Evolutionary conservation across 2,888 invertebrate species (phyloP), one percentile per base, ranked within the genome.

Genomic region (Patella ulyssiponensis): DNA sequence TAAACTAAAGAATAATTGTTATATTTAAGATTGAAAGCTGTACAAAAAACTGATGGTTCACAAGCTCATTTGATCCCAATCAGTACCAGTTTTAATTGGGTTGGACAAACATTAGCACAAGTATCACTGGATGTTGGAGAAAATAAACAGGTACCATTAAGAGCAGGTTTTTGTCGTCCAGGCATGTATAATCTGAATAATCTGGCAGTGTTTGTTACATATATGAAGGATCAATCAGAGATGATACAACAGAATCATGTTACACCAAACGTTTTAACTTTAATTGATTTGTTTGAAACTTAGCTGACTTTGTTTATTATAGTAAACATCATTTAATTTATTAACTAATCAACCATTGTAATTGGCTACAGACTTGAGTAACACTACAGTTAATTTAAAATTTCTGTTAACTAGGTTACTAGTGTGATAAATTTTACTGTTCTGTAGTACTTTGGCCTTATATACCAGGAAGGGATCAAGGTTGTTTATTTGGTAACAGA

Each of bases 161-260:
- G 85, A 17, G 91, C 89, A 17, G 88, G 89, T 51, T 89, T 91
- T 81, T 86, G 86, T 53, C 85, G 85, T 52, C 89, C 91, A 5
- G 91, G 91, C 7, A 89, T 90, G 51, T 91, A 89, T 81, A 90
- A 91, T 80, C 81, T 91, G 52, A 89, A 88, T 82, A 86, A 86
- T 52, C 81, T 90, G 64, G 85, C 88, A 17, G 88, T 90, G 77
- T 89, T 88, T 80, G 89, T 88, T 17, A 85, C 86, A 7, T 87
- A 86, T 79, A 85, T 83, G 12, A 81, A 86, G 17, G 58, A 58
- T 33, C 81, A 84, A 7, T 83, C 87, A 7, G 85, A 88, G 81
- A 89, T 88, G 88, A 87, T 88, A 54, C 81, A 87, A 73, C 89
- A 89, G 81, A 87, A 86, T 80, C 88, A 88, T 78, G 79, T 83